These are phyloP conservation scores for Telenomus remus DNA, from an alignment of 1,140 invertebrate species.

Conservation along the genomic window DNA sequence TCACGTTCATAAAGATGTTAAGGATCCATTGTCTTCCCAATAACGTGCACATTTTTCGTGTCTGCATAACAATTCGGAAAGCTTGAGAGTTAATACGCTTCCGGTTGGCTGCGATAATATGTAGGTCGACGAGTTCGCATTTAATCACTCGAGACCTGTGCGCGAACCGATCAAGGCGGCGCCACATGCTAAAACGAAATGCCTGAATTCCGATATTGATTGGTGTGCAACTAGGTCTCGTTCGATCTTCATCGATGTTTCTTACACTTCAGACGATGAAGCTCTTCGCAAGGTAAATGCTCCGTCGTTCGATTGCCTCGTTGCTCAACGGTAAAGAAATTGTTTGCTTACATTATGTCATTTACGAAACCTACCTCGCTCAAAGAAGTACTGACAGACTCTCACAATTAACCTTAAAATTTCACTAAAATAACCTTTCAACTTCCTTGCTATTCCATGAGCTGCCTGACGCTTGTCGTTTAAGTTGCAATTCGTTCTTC, in stretches of 20 bases:
- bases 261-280: neutral
- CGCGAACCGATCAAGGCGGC: no score
- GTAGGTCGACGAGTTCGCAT: slow-evolving; percentile 4
- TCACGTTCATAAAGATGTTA: neutral
- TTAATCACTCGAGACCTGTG: no score
- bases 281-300: no score
- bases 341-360: slow-evolving; percentile 50
- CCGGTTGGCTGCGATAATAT: slow-evolving; percentile 1
- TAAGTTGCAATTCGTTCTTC: no score
- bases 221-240: neutral
- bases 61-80: slow-evolving; percentile 1
- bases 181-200: no score
- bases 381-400: slow-evolving; percentile 27
- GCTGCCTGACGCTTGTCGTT: slow-evolving; percentile 3
- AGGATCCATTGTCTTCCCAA: neutral
- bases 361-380: slow-evolving; percentile 34
- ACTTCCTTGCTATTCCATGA: no score
- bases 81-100: neutral
- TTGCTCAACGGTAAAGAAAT: slow-evolving; percentile 40
- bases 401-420: slow-evolving; percentile 37
- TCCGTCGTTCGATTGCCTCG: slow-evolving; percentile 26
- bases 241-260: neutral
- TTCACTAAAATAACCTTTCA: no score
- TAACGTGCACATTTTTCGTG: slow-evolving; percentile 1
- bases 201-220: neutral